Percentiles rank a stretch among this genome's conserved stretches.
Evolutionary conservation across 2,888 invertebrate genomes (phyloP).

Genomic region (Idaea straminata): DNA sequence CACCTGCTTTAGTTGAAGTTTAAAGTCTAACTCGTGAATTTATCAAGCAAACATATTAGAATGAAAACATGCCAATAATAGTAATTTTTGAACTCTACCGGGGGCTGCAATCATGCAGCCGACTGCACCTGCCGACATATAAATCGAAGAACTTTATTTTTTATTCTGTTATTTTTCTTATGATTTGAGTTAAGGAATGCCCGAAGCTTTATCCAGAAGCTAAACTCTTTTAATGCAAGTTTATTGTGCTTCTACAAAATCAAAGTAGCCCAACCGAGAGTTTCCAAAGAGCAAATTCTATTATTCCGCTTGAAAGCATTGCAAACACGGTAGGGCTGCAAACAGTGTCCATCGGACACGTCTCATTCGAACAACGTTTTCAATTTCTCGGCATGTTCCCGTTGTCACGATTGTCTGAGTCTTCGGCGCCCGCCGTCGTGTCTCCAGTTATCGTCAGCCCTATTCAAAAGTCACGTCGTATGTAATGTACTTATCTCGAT

Average conservation of each 20-base stretch:
- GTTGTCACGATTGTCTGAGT: slow-evolving; percentile 39
- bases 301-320: slow-evolving; percentile 34
- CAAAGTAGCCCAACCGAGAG: background rate
- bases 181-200: too few species aligned
- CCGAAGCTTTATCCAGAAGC: background rate
- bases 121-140: too few species aligned
- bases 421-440: slow-evolving; percentile 47
- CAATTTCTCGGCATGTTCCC: slow-evolving; percentile 62
- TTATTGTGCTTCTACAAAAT: background rate
- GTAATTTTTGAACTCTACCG: too few species aligned
- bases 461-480: slow-evolving; percentile 55
- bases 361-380: slow-evolving; percentile 69
- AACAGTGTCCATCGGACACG: slow-evolving; percentile 36
- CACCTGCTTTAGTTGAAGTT: too few species aligned
- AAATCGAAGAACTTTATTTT: too few species aligned
- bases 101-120: too few species aligned
- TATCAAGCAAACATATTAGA: too few species aligned
- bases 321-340: slow-evolving; percentile 28
- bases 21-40: too few species aligned
- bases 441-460: slow-evolving; percentile 49
- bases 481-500: slow-evolving; percentile 37
- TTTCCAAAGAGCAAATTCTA: slow-evolving; percentile 23
- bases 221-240: background rate
- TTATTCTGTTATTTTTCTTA: too few species aligned
- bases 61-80: too few species aligned